Base-by-base conservation (phyloP, 2,113 vertebrate genomes). In the Saguinus imperator region DNA sequence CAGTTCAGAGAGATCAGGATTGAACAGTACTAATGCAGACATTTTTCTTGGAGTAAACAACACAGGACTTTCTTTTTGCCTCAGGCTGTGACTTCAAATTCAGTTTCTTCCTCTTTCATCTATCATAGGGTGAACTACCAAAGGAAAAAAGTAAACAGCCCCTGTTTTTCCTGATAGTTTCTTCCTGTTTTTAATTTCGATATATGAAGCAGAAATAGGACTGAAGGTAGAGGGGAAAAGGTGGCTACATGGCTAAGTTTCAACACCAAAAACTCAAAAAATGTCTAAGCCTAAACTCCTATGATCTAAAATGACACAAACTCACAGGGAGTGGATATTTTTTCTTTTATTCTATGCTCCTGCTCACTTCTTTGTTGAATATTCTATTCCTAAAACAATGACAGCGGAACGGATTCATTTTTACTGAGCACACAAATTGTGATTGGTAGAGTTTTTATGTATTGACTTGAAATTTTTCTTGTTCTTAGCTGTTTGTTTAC, bases 71-170 rank as follows among this genome's bases (percentile, higher is more conserved):
- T 87, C 61, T 85, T 93, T 68, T 37, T 32, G 18, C 1, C 16
- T 25, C 20, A 90, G n/a, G 61, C 43, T 93, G 66, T 85, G 64
- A 80, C 48, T 89, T 93, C 75, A 80, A 64, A 86, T 61, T 91
- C 48, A 3, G 17, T 57, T 77, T 52, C 32, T 83, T 84, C n/a
- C 37, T 76, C 2, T 94, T 95, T 93, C 50, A 43, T 92, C 79
- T 82, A 20, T 58, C 77, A 50, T 16, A 82, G 37, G 43, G 61
- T n/a, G 18, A 95, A 80, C 45, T 57, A 27, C 6, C 20, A 57
- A 82, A 91, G 58, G 40, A 52, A 6, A 27, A 37, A 32, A 43
- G 14, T 55, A 94, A 87, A n/a, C 3, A 70, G 45, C 4, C 20
- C 55, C 21, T 40, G 48, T 87, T 35, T 57, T 84, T 86, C 79